Percentiles rank a stretch among this genome's conserved stretches.
phyloP scores from a whole-genome alignment of 2,113 vertebrate species.

The Leuciscus idus region DNA sequence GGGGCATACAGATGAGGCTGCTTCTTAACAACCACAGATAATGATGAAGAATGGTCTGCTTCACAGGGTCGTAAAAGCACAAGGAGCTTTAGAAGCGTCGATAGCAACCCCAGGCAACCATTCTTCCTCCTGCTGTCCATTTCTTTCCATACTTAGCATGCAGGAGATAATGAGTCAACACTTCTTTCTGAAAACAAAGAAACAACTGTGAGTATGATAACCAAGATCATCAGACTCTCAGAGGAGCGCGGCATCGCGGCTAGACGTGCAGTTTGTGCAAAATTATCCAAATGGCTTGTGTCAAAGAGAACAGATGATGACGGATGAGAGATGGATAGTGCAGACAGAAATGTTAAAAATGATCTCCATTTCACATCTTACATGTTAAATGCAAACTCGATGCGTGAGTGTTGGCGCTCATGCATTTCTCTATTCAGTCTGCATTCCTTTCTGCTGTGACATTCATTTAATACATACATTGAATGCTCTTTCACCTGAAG shows the following conservation, averaged over 20 bases:
- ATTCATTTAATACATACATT: not conserved
- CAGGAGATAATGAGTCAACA: conserved; percentile 52
- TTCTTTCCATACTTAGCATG: conserved; percentile 54
- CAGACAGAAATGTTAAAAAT: conserved; percentile 11
- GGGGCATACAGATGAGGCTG: conserved; percentile 60
- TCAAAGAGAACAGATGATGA: conserved; percentile 33
- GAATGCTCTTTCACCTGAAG: not conserved
- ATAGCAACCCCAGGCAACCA: conserved; percentile 60
- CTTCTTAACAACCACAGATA: conserved; percentile 63
- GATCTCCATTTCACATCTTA: not conserved
- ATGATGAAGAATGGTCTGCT: conserved; percentile 65
- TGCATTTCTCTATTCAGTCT: not conserved
- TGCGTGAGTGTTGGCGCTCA: not conserved
- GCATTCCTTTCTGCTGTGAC: not conserved
- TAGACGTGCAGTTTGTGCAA: not conserved
- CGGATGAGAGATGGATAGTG: not conserved
- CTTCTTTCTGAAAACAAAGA: not conserved
- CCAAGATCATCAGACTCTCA: conserved; percentile 45
- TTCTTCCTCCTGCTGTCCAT: conserved; percentile 53
- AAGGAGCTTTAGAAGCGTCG: conserved; percentile 60
- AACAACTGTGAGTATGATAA: conserved; percentile 31
- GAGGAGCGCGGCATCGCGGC: not conserved
- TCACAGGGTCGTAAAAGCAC: conserved; percentile 60
- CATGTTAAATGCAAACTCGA: not conserved
- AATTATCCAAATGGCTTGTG: conserved; percentile 31